A percentile compares a stretch with the other conserved stretches of the same genome.
Conservation (phyloP, 2,888 invertebrate species). For the Calliopum simillimum region DNA sequence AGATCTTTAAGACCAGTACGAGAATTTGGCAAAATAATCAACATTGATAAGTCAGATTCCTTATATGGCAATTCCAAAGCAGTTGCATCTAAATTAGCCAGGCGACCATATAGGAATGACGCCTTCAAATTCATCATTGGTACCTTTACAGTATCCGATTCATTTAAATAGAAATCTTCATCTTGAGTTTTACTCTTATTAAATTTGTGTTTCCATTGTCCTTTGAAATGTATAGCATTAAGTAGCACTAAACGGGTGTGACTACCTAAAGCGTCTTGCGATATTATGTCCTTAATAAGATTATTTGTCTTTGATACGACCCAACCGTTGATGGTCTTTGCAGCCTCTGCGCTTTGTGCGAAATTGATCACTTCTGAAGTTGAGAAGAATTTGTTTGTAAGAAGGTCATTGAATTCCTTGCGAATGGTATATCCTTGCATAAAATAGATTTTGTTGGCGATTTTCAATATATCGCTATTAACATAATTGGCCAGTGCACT, state of each 20-base stretch:
- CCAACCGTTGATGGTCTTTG: constrained; percentile 81
- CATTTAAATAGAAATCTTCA: constrained; percentile 75
- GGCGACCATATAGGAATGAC: constrained; percentile 51
- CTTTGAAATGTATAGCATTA: constrained; percentile 89
- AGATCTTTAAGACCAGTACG: constrained; percentile 75
- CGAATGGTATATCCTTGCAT: constrained; percentile 71
- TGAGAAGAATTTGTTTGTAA: constrained; percentile 74
- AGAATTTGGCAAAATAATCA: constrained; percentile 79
- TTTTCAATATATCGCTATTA: constrained; percentile 64
- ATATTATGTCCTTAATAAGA: constrained; percentile 83
- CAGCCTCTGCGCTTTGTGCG: constrained; percentile 67
- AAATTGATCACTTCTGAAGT: constrained; percentile 76
- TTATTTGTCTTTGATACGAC: constrained; percentile 82
- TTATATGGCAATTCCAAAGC: constrained; percentile 78
- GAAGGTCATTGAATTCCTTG: constrained; percentile 70
- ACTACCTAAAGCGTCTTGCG: constrained; percentile 68
- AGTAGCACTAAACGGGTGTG: constrained; percentile 78
- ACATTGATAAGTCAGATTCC: constrained; percentile 77
- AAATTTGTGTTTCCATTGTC: constrained; percentile 80
- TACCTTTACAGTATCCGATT: constrained; percentile 68
- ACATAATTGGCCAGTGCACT: constrained; percentile 53
- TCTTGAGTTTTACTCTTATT: constrained; percentile 70
- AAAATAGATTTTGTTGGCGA: constrained; percentile 82
- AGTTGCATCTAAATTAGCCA: constrained; percentile 52
- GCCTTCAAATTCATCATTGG: constrained; percentile 76